Percentiles rank a stretch among this genome's conserved stretches.
phyloP scores from a whole-genome alignment of 2,888 invertebrate genomes.

The Melangyna quadrimaculata region DNA sequence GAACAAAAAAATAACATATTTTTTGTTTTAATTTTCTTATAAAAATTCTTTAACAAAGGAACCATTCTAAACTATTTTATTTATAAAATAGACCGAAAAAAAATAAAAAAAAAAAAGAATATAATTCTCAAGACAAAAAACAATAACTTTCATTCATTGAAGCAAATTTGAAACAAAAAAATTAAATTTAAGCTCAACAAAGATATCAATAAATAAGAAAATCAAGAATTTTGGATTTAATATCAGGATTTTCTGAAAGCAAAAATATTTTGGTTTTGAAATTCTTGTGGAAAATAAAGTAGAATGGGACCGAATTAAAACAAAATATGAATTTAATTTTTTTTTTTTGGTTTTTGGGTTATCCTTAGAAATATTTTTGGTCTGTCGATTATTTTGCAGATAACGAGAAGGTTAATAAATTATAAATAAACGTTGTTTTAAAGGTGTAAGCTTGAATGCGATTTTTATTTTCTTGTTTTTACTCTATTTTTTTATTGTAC shows the following conservation, averaged over 20 bases:
- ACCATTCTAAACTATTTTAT: conserved; percentile 65
- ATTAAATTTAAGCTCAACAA: conserved; percentile 18
- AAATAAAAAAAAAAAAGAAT: conserved; percentile 1
- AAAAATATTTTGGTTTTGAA: conserved; percentile 17
- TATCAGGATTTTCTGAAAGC: conserved; percentile 22
- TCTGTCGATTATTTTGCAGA: conserved; percentile 36
- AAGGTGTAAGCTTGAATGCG: conserved; percentile 59
- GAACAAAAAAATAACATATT: background rate
- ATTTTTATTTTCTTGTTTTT: conserved; percentile 75
- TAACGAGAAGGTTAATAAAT: conserved; percentile 20
- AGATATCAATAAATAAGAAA: conserved; percentile 12
- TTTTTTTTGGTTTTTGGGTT: background rate
- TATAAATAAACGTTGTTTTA: conserved; percentile 42
- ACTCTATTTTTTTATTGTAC: conserved; percentile 83
- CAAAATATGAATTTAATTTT: background rate
- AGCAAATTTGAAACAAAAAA: conserved; percentile 47
- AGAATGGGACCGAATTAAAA: background rate
- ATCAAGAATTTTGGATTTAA: background rate
- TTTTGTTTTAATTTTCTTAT: background rate
- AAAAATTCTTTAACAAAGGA: conserved; percentile 39
- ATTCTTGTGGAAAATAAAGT: conserved; percentile 1
- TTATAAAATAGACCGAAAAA: background rate
- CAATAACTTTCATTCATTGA: conserved; percentile 64
- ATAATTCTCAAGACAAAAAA: conserved; percentile 59
- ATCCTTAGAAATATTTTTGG: conserved; percentile 8